Evolutionary conservation across 2,888 invertebrate species (phyloP).

Genomic region (Ennomos erosarius): DNA sequence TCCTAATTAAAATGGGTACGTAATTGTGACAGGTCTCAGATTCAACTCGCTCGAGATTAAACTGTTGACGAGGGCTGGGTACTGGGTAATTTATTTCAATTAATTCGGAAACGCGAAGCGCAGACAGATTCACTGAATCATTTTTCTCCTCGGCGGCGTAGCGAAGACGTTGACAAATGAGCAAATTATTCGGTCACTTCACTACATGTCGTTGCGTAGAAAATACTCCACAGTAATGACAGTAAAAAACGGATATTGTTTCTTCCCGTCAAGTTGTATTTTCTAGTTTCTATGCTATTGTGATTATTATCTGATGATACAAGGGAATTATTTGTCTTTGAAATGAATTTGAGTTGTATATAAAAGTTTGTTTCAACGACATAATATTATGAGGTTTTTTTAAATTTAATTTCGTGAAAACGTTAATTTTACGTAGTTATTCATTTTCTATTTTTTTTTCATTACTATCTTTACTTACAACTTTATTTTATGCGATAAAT

Average conservation of each 20-base stretch:
- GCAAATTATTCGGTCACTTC: constrained; percentile 78
- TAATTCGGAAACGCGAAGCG: constrained; percentile 75
- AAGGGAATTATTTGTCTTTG: no score
- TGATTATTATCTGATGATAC: no score
- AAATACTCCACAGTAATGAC: constrained; percentile 36
- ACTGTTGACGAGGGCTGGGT: constrained; percentile 66
- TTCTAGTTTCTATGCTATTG: not conserved
- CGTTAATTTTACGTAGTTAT: not conserved
- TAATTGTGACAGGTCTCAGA: constrained; percentile 63
- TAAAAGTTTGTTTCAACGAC: no score
- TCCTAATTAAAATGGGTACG: constrained; percentile 42
- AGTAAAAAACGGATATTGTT: constrained; percentile 28
- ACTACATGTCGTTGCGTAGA: constrained; percentile 57
- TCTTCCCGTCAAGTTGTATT: not conserved
- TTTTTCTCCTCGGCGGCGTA: constrained; percentile 74
- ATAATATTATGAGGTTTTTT: no score
- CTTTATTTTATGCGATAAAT: no score
- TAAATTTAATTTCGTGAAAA: no score
- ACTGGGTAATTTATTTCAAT: constrained; percentile 79
- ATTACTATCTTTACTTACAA: not conserved
- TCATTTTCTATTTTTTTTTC: not conserved
- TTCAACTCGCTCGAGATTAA: constrained; percentile 61
- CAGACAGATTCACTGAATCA: constrained; percentile 80
- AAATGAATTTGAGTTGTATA: no score
- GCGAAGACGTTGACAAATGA: constrained; percentile 80